Evolutionary conservation across 2,113 vertebrate species (phyloP).

Genomic region (Catagonus wagneri): DNA sequence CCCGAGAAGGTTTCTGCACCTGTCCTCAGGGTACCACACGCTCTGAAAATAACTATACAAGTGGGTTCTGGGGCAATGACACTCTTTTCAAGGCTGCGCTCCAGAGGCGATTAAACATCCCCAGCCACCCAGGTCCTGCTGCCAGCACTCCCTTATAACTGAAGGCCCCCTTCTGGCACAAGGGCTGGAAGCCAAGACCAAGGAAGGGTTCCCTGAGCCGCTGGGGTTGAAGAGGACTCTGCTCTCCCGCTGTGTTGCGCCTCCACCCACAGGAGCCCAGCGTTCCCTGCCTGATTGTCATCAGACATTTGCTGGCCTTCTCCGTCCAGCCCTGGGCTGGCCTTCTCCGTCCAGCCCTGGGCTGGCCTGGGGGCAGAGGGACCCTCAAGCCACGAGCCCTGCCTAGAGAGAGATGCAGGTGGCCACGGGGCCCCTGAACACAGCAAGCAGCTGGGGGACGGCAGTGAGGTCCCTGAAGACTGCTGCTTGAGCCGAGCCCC

Average conservation of each 20-base stretch:
- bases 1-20: not conserved
- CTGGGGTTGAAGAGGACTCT: not conserved
- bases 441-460: rapidly evolving
- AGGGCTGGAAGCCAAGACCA: not conserved
- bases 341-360: not conserved
- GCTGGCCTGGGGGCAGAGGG: not conserved
- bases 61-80: not conserved
- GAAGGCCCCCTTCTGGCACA: not conserved
- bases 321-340: not conserved
- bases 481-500: not conserved
- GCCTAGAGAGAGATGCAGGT: not conserved
- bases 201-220: not conserved
- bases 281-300: not conserved
- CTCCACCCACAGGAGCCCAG: too few species aligned
- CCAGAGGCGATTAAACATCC: not conserved
- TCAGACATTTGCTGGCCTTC: not conserved
- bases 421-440: not conserved
- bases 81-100: not conserved
- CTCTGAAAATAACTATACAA: not conserved
- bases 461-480: not conserved
- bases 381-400: too few species aligned
- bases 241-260: too few species aligned
- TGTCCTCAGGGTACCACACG: not conserved
- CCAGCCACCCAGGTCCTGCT: not conserved
- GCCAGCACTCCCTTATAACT: not conserved